Evolutionary conservation across 2,888 invertebrate species (phyloP).

Genomic region (Nomada goodeniana): DNA sequence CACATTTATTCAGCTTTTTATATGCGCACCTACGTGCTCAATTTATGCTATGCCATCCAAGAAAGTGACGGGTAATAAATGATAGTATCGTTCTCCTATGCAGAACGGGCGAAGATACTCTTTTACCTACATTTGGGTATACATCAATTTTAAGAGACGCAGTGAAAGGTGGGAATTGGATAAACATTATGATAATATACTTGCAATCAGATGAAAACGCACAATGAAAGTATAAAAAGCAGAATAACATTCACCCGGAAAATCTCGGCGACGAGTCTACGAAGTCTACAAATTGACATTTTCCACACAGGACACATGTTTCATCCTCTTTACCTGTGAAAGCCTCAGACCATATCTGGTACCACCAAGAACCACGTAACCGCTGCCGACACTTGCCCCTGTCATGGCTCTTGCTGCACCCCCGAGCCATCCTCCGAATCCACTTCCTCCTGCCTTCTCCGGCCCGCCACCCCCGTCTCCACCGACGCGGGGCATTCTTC

Average conservation of each 20-base stretch:
- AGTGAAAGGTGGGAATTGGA: no score
- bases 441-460: conserved; percentile 73
- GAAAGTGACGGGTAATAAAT: no score
- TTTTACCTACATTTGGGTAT: no score
- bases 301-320: neutral
- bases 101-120: no score
- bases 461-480: conserved; percentile 81
- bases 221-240: neutral
- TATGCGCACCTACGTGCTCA: no score
- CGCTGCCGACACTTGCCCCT: conserved; percentile 74
- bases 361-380: conserved; percentile 89
- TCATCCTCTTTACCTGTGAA: conserved; percentile 76
- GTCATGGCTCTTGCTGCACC: conserved; percentile 80
- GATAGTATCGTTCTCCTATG: no score
- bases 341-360: conserved; percentile 89
- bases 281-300: neutral
- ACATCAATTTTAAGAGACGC: no score
- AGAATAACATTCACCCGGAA: neutral
- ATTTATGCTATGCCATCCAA: no score
- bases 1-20: no score
- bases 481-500: conserved; percentile 83
- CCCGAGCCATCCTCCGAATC: conserved; percentile 79
- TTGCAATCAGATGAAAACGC: no score
- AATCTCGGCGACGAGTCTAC: neutral
- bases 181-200: no score